Conservation (phyloP, 2,888 invertebrate species). For the Drosophila putrida region DNA sequence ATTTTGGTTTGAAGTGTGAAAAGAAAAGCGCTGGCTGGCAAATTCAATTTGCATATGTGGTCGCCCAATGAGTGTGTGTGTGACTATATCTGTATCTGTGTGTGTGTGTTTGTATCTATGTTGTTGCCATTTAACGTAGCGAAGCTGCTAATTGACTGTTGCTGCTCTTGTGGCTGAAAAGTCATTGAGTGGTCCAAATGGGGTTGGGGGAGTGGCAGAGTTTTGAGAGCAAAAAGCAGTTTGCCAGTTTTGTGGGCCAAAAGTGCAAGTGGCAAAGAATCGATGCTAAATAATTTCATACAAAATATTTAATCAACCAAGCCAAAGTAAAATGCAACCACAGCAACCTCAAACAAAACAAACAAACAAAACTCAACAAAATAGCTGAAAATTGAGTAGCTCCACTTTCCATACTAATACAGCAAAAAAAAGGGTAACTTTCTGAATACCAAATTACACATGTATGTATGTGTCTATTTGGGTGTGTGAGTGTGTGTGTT, state of each 20-base stretch:
- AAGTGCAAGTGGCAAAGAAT: conserved; percentile 55
- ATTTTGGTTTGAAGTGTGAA: conserved; percentile 57
- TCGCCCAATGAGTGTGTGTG: conserved; percentile 20
- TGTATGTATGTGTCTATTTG: conserved; percentile 9
- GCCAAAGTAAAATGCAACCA: conserved; percentile 23
- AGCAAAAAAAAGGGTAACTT: conserved; percentile 29
- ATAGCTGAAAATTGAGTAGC: conserved; percentile 30
- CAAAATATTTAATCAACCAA: conserved; percentile 54
- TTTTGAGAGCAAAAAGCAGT: background rate
- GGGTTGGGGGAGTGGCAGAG: background rate
- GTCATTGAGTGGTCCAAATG: background rate
- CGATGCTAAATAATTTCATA: conserved; percentile 46
- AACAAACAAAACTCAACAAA: conserved; percentile 15
- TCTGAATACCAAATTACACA: conserved; percentile 52
- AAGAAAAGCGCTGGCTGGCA: conserved; percentile 71
- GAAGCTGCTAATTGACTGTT: conserved; percentile 72
- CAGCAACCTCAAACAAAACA: conserved; percentile 20
- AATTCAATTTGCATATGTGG: conserved; percentile 78
- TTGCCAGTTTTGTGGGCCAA: conserved; percentile 42
- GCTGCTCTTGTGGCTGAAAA: conserved; percentile 26
- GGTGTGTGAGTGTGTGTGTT: conserved; percentile 16
- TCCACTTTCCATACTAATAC: no score
- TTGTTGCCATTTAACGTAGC: conserved; percentile 68
- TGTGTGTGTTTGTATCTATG: conserved; percentile 8
- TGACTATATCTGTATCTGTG: conserved; percentile 1